Evolutionary conservation across 2,797 vertebrate genomes (phyloP).

Genomic region (Bradypus variegatus): DNA sequence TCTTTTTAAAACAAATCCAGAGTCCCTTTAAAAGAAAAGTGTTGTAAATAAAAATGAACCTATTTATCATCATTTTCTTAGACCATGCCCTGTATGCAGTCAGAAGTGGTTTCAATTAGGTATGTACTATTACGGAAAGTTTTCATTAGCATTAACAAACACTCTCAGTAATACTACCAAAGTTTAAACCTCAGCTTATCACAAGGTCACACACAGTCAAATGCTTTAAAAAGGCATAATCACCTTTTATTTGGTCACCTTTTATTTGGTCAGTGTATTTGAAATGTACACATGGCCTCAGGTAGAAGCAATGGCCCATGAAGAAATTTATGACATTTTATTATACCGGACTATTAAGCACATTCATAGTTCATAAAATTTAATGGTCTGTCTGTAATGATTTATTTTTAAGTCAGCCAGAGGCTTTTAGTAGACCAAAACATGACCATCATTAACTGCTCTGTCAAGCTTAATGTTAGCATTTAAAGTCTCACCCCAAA

Average conservation of each 20-base stretch:
- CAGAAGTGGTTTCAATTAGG: constrained; percentile 8
- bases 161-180: not conserved
- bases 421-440: constrained; percentile 57
- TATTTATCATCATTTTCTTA: constrained; percentile 4
- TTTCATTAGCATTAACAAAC: constrained; percentile 3
- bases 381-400: constrained; percentile 55
- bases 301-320: constrained; percentile 57
- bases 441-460: constrained; percentile 20
- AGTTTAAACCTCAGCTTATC: constrained; percentile 17
- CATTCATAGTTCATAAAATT: constrained; percentile 59
- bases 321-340: constrained; percentile 55
- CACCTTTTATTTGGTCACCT: constrained; percentile 44
- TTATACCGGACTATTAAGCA: constrained; percentile 50
- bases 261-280: constrained; percentile 26
- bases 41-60: not conserved
- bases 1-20: not conserved
- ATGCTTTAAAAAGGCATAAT: constrained; percentile 20
- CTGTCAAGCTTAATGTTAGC: constrained; percentile 32
- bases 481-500: constrained; percentile 22
- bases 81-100: not conserved
- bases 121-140: not conserved
- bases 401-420: constrained; percentile 63
- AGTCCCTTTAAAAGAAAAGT: not conserved
- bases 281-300: constrained; percentile 32
- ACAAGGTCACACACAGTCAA: constrained; percentile 4